Conservation (phyloP, 2,113 vertebrate genomes). For the Falcunculus frontatus region DNA sequence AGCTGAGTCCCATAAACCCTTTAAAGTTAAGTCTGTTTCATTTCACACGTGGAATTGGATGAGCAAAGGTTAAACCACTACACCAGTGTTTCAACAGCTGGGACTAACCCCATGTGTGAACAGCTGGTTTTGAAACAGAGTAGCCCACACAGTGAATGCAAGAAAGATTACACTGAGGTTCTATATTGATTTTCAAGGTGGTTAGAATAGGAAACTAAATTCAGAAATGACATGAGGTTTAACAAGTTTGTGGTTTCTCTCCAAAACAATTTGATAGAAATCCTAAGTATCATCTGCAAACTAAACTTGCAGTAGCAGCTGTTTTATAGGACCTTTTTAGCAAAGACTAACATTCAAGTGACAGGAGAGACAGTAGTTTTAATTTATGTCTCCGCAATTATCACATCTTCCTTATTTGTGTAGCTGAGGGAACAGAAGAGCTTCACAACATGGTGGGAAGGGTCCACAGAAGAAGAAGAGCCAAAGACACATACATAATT, state of each 20-base stretch:
- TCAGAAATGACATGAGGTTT: not conserved
- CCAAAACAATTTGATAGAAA: not conserved
- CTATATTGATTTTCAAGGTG: not conserved
- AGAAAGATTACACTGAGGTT: not conserved
- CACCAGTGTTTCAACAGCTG: constrained; percentile 25
- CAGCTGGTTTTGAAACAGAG: constrained; percentile 37
- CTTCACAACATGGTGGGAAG: not conserved
- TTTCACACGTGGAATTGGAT: not conserved
- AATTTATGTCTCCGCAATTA: not conserved
- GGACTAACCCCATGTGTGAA: not conserved
- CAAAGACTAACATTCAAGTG: not conserved
- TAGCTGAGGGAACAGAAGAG: not conserved
- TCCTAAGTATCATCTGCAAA: not conserved
- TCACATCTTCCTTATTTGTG: not conserved
- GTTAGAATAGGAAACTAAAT: not conserved
- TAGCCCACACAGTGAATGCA: not conserved
- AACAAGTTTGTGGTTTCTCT: not conserved
- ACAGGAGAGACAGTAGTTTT: not conserved
- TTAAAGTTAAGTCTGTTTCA: not conserved
- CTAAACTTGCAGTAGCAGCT: not conserved
- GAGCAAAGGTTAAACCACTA: constrained; percentile 21
- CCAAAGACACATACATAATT: not conserved
- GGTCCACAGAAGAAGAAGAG: not conserved
- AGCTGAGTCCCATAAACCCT: not conserved
- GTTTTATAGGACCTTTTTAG: not conserved